A percentile compares a stretch with the other conserved stretches of the same genome.
Evolutionary conservation across 2,888 invertebrate species (phyloP).

Genomic region (Dasypogon diadema): DNA sequence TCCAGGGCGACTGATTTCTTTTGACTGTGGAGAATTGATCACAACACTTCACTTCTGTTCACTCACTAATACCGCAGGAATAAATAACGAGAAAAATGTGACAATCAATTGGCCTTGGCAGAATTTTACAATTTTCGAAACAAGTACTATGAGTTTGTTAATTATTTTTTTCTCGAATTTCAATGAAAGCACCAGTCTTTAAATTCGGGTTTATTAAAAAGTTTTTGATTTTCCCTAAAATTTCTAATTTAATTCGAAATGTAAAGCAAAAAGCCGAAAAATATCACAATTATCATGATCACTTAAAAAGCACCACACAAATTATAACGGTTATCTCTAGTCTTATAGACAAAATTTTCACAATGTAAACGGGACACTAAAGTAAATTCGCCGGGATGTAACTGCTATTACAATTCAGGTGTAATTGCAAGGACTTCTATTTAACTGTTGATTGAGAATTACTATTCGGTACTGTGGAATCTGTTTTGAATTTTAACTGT

Average conservation of each 20-base stretch:
- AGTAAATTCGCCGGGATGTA: neutral
- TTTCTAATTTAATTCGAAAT: neutral
- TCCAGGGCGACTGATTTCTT: slow-evolving; percentile 58
- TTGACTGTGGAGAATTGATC: slow-evolving; percentile 1
- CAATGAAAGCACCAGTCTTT: slow-evolving; percentile 40
- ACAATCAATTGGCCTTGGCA: neutral
- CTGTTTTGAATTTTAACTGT: slow-evolving; percentile 10
- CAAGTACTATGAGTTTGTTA: neutral
- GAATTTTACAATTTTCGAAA: neutral
- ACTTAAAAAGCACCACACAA: slow-evolving; percentile 48
- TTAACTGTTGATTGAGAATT: slow-evolving; percentile 19
- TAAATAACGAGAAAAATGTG: neutral
- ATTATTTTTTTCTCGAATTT: slow-evolving; percentile 3
- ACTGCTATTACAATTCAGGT: slow-evolving; percentile 4
- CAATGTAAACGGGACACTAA: neutral
- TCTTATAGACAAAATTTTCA: slow-evolving; percentile 6
- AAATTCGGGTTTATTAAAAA: slow-evolving; percentile 35
- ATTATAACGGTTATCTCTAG: neutral
- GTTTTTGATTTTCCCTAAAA: neutral
- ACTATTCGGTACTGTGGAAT: slow-evolving; percentile 15
- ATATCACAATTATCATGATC: slow-evolving; percentile 47
- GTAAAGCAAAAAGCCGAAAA: slow-evolving; percentile 10
- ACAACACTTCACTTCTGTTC: slow-evolving; percentile 28
- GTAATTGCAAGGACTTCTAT: neutral
- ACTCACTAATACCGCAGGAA: neutral